A percentile compares a stretch with the other conserved stretches of the same genome.
phyloP scores from a whole-genome alignment of 2,888 invertebrate genomes.

The Diloba caeruleocephala region DNA sequence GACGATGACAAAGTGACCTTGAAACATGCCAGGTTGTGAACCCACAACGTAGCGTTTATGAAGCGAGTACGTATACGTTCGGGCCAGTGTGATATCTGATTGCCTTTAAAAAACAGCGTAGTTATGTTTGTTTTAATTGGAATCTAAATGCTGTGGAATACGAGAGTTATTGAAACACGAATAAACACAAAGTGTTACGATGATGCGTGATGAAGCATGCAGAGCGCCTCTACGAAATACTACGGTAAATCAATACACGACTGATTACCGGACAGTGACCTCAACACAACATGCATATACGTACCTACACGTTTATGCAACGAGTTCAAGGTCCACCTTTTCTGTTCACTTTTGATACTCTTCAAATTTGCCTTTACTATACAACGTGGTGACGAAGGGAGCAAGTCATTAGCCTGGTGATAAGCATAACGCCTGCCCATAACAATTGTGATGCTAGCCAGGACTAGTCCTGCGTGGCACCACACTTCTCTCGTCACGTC shows the following conservation, averaged over 20 bases:
- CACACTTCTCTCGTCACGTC: no score
- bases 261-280: constrained; percentile 35
- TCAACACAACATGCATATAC: constrained; percentile 21
- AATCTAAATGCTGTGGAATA: background rate
- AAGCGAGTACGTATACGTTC: no score
- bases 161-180: background rate
- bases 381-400: no score
- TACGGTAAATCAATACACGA: constrained; percentile 44
- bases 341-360: background rate
- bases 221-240: constrained; percentile 26
- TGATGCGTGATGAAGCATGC: constrained; percentile 4
- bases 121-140: background rate
- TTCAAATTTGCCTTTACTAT: no score
- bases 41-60: no score
- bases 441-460: no score
- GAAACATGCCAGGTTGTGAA: no score
- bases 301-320: constrained; percentile 21
- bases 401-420: no score
- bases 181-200: constrained; percentile 5
- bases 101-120: background rate
- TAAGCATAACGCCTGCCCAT: no score
- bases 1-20: no score
- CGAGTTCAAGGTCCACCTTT: constrained; percentile 29
- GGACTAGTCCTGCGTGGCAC: no score
- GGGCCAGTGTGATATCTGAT: no score